A percentile compares a stretch with the other conserved stretches of the same genome.
phyloP scores from a whole-genome alignment of 2,888 invertebrate species.

The Mythimna vitellina region DNA sequence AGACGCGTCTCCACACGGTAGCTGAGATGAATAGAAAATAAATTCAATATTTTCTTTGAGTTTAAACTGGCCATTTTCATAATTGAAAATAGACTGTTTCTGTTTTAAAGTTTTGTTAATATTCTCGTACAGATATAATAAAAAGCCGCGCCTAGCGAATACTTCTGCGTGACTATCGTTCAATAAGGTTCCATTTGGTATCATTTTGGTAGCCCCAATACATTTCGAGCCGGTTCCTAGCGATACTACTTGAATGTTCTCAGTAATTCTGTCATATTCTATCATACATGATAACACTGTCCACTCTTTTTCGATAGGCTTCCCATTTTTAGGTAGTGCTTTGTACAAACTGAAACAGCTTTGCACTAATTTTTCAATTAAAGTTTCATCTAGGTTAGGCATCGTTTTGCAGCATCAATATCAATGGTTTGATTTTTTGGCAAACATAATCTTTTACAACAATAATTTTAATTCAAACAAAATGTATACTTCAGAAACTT shows the following conservation, averaged over 20 bases:
- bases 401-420: conserved; percentile 54
- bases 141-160: conserved; percentile 95
- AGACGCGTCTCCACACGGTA: conserved; percentile 98
- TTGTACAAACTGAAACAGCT: conserved; percentile 91
- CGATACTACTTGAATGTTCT: conserved; percentile 92
- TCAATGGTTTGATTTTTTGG: not conserved
- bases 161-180: conserved; percentile 98
- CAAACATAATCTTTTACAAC: not conserved
- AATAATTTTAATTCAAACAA: not conserved
- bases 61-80: conserved; percentile 78
- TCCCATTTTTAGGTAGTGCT: conserved; percentile 94
- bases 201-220: conserved; percentile 93
- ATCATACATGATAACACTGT: conserved; percentile 95
- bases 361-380: conserved; percentile 89
- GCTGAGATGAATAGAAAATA: conserved; percentile 96
- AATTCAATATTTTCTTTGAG: conserved; percentile 92
- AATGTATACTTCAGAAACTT: too few species aligned
- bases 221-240: conserved; percentile 98
- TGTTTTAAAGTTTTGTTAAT: conserved; percentile 82
- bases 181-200: conserved; percentile 92
- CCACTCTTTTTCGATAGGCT: conserved; percentile 95
- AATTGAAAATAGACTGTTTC: conserved; percentile 77
- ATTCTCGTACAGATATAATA: conserved; percentile 94
- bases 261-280: conserved; percentile 80
- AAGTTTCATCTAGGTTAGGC: conserved; percentile 65